Evolutionary conservation across 2,797 vertebrate species (phyloP).

Genomic region (Schizopygopsis pylzovi): DNA sequence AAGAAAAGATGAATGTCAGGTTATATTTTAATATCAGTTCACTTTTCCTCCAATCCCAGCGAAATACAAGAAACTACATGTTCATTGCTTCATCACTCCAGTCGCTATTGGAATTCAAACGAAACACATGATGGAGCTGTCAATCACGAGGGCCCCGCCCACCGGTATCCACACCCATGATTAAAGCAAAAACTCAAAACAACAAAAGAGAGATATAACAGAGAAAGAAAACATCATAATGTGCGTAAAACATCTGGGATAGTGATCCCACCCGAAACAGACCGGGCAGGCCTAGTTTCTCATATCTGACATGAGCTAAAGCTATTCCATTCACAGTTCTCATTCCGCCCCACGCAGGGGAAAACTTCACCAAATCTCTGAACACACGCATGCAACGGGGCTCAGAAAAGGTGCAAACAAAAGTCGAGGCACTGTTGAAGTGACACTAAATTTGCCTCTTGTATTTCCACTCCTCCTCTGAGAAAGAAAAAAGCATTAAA

Average conservation of each 20-base stretch:
- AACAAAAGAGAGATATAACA: slow-evolving; percentile 19
- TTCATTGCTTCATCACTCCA: slow-evolving; percentile 43
- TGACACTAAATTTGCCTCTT: slow-evolving; percentile 21
- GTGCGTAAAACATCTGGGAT: slow-evolving; percentile 40
- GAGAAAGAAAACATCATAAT: slow-evolving; percentile 32
- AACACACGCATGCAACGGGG: slow-evolving; percentile 50
- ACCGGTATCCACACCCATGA: slow-evolving; percentile 42
- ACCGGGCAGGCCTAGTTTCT: slow-evolving; percentile 50
- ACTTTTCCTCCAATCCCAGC: slow-evolving; percentile 48
- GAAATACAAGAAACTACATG: slow-evolving; percentile 53
- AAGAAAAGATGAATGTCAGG: slow-evolving; percentile 50
- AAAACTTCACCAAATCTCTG: slow-evolving; percentile 16
- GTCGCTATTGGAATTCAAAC: slow-evolving; percentile 46
- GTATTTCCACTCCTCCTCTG: neutral
- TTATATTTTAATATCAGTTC: slow-evolving; percentile 63
- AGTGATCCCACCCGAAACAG: slow-evolving; percentile 28
- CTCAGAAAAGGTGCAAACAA: slow-evolving; percentile 48
- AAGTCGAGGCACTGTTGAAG: slow-evolving; percentile 43
- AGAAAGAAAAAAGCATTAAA: slow-evolving; percentile 12
- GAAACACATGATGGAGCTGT: slow-evolving; percentile 48
- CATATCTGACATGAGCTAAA: slow-evolving; percentile 55
- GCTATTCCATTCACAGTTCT: slow-evolving; percentile 60
- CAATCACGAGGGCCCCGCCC: slow-evolving; percentile 65
- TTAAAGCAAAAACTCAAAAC: slow-evolving; percentile 42
- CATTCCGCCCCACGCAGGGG: slow-evolving; percentile 21